Conservation (phyloP, 37 sponge, comb jelly and placozoan genomes). For the Eunapius fragilis region DNA sequence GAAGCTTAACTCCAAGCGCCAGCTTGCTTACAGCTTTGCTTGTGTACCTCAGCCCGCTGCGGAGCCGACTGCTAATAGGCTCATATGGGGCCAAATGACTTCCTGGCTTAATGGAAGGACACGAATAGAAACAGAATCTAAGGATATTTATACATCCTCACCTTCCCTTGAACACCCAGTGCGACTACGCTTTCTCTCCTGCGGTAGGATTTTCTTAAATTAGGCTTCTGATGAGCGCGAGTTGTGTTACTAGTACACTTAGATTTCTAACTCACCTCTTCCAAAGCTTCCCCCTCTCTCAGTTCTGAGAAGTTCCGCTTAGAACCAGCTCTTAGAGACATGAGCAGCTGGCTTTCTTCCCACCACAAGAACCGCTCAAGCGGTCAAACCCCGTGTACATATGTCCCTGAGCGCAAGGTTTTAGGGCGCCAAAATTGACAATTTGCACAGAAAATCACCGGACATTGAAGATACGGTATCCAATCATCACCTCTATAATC, state of each 20-base stretch:
- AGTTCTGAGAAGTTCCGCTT: neutral
- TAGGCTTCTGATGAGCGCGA: neutral
- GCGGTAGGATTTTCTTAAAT: neutral
- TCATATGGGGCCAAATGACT: neutral
- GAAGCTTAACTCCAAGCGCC: neutral
- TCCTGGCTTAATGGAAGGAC: neutral
- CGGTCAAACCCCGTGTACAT: neutral
- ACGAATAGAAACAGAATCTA: neutral
- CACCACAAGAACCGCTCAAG: neutral
- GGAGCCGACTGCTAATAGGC: neutral
- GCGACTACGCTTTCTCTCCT: neutral
- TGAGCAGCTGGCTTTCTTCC: neutral
- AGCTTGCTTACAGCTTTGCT: neutral
- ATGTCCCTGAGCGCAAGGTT: too few species aligned
- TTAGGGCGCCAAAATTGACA: neutral
- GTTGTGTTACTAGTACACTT: neutral
- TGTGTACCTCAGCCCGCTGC: neutral
- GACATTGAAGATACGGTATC: too few species aligned
- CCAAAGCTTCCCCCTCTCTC: neutral
- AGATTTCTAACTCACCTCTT: neutral
- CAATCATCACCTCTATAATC: too few species aligned
- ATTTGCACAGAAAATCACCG: neutral
- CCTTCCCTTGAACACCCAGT: neutral
- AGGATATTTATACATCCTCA: neutral
- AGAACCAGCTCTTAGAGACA: neutral